phyloP scores from a whole-genome alignment of 2,888 invertebrate genomes.

The Metopia argyrocephala region DNA sequence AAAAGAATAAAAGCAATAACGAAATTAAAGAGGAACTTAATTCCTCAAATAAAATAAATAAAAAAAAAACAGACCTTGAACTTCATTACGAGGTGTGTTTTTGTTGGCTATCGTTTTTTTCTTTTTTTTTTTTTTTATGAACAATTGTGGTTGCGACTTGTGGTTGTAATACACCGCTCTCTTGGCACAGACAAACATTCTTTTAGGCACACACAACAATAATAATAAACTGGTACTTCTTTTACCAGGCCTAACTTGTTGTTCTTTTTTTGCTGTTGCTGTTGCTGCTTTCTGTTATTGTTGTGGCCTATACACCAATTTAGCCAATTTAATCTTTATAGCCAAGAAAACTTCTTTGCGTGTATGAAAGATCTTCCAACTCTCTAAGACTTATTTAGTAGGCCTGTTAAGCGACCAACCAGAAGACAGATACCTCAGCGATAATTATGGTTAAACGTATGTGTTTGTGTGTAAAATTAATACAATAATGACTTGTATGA shows the following conservation, averaged over 20 bases:
- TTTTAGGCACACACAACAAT: constrained; percentile 16
- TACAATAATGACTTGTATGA: background rate
- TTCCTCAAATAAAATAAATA: background rate
- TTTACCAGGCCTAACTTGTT: background rate
- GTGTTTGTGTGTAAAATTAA: background rate
- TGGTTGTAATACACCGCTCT: constrained; percentile 42
- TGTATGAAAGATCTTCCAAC: constrained; percentile 48
- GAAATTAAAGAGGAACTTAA: too few species aligned
- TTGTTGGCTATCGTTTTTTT: constrained; percentile 15
- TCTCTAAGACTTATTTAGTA: background rate
- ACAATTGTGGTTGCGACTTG: constrained; percentile 49
- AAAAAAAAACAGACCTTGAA: constrained; percentile 21
- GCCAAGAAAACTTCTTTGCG: constrained; percentile 31
- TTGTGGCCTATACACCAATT: background rate
- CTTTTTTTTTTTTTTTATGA: constrained; percentile 32
- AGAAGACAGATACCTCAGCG: constrained; percentile 37
- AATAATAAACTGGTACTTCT: background rate
- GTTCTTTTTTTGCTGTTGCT: constrained; percentile 2
- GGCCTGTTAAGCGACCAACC: constrained; percentile 35
- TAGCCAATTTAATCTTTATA: background rate
- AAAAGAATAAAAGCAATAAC: too few species aligned
- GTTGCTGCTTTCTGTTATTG: background rate
- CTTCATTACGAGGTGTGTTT: background rate
- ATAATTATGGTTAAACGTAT: background rate
- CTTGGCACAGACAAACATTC: constrained; percentile 45